Percentiles rank a stretch among this genome's conserved stretches.
phyloP scores from a whole-genome alignment of 2,113 vertebrate species.

The Chrysochloris asiatica region DNA sequence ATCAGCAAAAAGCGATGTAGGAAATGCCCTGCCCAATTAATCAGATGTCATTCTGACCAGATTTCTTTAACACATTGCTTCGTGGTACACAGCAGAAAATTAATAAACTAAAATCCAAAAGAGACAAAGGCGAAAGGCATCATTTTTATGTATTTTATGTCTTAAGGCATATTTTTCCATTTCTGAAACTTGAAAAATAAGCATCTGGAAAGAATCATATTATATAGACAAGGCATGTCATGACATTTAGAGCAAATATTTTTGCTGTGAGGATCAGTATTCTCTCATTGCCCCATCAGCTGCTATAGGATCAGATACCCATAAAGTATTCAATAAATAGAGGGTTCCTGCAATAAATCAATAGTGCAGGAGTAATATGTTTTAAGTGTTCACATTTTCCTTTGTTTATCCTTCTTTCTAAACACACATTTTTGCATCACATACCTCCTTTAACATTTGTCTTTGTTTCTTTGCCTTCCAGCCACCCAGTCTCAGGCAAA shows the following conservation, averaged over 20 bases:
- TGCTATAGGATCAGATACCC: constrained; percentile 77
- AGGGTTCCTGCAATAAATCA: constrained; percentile 81
- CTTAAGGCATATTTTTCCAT: constrained; percentile 86
- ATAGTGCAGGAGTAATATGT: constrained; percentile 16
- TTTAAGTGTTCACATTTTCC: constrained; percentile 72
- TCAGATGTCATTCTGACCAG: constrained; percentile 82
- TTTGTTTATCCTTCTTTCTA: constrained; percentile 80
- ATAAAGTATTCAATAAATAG: constrained; percentile 83
- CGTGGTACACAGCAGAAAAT: constrained; percentile 75
- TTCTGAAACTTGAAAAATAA: constrained; percentile 86
- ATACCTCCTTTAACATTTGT: constrained; percentile 56
- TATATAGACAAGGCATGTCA: constrained; percentile 87
- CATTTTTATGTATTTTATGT: constrained; percentile 84
- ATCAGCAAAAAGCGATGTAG: constrained; percentile 82
- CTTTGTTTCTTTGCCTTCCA: constrained; percentile 77
- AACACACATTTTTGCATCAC: constrained; percentile 74
- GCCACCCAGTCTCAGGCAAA: constrained; percentile 76
- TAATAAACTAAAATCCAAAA: constrained; percentile 78
- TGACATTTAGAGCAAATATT: constrained; percentile 89
- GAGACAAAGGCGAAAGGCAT: constrained; percentile 83
- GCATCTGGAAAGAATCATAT: constrained; percentile 89
- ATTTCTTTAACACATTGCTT: constrained; percentile 79
- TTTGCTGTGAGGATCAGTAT: constrained; percentile 85
- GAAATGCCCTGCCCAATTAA: constrained; percentile 82
- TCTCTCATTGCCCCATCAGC: constrained; percentile 82